Base-by-base conservation (phyloP, 2,113 vertebrate species). In the Nyctibius bracteatus region DNA sequence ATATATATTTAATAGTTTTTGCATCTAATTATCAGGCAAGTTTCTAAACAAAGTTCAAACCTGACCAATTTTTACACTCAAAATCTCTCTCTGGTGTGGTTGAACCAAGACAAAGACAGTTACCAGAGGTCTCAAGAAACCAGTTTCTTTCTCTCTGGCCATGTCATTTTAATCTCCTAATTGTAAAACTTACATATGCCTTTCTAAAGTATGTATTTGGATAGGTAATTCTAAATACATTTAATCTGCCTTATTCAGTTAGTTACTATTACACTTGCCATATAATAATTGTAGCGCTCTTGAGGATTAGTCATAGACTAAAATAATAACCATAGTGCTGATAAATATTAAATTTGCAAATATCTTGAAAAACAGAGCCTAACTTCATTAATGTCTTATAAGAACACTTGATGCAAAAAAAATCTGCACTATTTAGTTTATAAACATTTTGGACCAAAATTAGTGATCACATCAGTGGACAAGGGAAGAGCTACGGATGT, bases 21-120 rank as follows among this genome's bases (percentile, higher is more conserved):
- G 57, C 72, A 81, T 74, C 37, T 77, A 33, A 73, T 86, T 92
- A 63, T 25, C 68, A 61, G 63, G 39, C 57, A 73, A 47, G 16
- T 86, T 95, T 92, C 78, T 84, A 62, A 95, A 84, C 68, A 78
- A 61, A 91, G 57, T 35, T 91, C 86, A 86, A 90, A 92, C 39
- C 47, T 63, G 58, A 66, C 21, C 33, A 59, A 2, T n/a, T 83
- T 82, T 95, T 77, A 15, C 66, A 49, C 27, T 57, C 19, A 73
- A 63, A 81, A 77, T 73, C 35, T 81, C 46, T 74, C 57, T 74
- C 39, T n/a, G 25, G 4, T 68, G 14, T 65, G 57, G 13, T 39
- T 72, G 20, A 83, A 62, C 31, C 22, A 82, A 72, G 71, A 67
- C 3, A 87, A 81, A 94, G 75, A 3, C 21, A 92, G 27, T 43